These are phyloP conservation scores for Odocoileus hemionus DNA, from an alignment of 2,113 vertebrate species.

Conservation along the genomic window DNA sequence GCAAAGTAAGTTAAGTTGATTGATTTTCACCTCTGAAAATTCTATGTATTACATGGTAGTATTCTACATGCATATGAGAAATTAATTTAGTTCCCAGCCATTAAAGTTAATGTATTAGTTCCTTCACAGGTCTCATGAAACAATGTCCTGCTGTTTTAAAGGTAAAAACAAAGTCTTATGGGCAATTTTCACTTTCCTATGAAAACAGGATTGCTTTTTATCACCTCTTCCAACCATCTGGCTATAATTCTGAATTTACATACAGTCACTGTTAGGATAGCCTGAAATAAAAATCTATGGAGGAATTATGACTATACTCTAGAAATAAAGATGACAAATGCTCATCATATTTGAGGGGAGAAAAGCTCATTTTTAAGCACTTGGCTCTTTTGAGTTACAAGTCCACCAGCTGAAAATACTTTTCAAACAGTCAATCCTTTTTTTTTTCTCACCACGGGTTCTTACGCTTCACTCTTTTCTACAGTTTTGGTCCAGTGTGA, in stretches of 20 bases:
- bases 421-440: conserved; percentile 40
- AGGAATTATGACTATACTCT: conserved; percentile 57
- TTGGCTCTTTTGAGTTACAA: conserved; percentile 43
- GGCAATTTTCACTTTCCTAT: conserved; percentile 64
- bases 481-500: conserved; percentile 30
- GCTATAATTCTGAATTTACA: conserved; percentile 69
- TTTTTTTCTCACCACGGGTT: background rate
- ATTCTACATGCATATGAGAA: conserved; percentile 56
- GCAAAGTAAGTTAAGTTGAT: background rate
- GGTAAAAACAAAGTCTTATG: conserved; percentile 64
- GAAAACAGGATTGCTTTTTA: conserved; percentile 63
- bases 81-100: conserved; percentile 57
- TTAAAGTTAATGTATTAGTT: conserved; percentile 66
- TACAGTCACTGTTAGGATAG: conserved; percentile 50
- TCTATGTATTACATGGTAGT: background rate
- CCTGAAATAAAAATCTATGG: conserved; percentile 57
- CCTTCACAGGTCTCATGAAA: conserved; percentile 61
- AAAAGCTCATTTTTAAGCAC: conserved; percentile 52
- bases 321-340: conserved; percentile 70
- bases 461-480: conserved; percentile 12
- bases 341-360: conserved; percentile 32
- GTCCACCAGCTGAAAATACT: conserved; percentile 61
- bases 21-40: conserved; percentile 31
- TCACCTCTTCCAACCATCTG: conserved; percentile 60
- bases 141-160: conserved; percentile 65